phyloP scores from a whole-genome alignment of 2,888 invertebrate genomes.

The Acheta domesticus region DNA sequence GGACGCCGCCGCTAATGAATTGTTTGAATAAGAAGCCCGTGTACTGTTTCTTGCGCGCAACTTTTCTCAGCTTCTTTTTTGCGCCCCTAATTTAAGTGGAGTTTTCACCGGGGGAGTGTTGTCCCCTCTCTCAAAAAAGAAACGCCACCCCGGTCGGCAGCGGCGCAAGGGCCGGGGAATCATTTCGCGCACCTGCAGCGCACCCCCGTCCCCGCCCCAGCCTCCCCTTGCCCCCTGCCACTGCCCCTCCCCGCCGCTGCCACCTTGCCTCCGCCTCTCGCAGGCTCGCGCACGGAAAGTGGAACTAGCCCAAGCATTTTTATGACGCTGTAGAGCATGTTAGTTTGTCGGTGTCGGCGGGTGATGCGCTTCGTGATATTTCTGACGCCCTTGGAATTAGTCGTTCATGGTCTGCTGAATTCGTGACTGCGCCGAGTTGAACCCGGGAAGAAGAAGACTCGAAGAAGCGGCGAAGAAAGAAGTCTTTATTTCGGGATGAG shows the following conservation, averaged over 20 bases:
- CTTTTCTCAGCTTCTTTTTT: no score
- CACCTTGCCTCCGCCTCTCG: not conserved
- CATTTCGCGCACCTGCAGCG: not conserved
- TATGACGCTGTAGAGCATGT: slow-evolving; percentile 18
- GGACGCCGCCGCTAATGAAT: not conserved
- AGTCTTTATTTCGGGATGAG: no score
- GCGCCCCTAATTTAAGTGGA: no score
- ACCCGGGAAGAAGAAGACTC: no score
- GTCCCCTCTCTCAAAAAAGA: not conserved
- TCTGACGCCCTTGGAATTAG: slow-evolving; percentile 18
- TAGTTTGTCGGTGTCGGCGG: not conserved
- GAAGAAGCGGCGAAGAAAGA: no score
- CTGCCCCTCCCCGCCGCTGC: not conserved
- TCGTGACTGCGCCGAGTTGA: not conserved
- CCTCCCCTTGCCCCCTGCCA: not conserved
- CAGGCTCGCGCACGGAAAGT: not conserved
- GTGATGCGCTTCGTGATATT: slow-evolving; percentile 1
- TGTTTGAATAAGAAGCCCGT: not conserved
- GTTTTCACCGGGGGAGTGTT: no score
- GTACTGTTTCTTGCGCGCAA: not conserved
- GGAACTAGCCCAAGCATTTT: not conserved
- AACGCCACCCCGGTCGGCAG: not conserved
- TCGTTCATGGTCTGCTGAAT: not conserved
- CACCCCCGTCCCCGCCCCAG: not conserved
- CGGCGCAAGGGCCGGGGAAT: not conserved